Evolutionary conservation across 2,113 vertebrate species (phyloP), one percentile per base, ranked within the genome.

Genomic region (Triplophysa rosa): DNA sequence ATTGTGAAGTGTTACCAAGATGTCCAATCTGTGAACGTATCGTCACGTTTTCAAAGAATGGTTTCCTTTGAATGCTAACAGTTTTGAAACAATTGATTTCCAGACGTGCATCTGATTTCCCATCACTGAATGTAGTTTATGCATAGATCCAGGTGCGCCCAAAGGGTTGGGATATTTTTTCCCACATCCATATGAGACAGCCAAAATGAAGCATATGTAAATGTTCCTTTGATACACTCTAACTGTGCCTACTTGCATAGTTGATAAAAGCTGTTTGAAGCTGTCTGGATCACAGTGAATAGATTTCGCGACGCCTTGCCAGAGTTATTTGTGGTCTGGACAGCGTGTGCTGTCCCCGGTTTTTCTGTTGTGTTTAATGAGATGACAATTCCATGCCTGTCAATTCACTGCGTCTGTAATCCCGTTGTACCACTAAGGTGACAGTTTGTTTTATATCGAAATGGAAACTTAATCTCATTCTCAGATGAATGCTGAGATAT

Each of bases 271-370:
- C 71, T 47, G 58, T 63, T 74, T 74, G 61, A 9, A 17, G 17
- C 58, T 63, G 40, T 63, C 59, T 74, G 72, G 74, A 65, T 49
- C 42, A 21, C 9, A 49, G 10, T 7, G 40, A 49, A 64, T 29
- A 63, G 59, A 76, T 66, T 52, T 42, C 61, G 65, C 42, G 0
- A 10, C 7, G 13, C 11, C 24, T 42, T 74, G 72, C 72, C 58
- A 47, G 40, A 74, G 72, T 74, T 63, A 74, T 74, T 74, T 74
- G 72, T 74, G 72, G 71, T 62, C 71, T 63, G 73, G 29, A 77
- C 62, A 65, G 62, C 6, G 13, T 54, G 61, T 65, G 74, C 49
- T 65, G 45, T 65, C 24, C 61, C 74, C 14, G 26, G n/a, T 52
- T 45, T 62, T 66, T 66, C 62, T 65, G 42, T 65, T 64, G 61